phyloP scores from a whole-genome alignment of 2,113 vertebrate species.

The Pteropus alecto region DNA sequence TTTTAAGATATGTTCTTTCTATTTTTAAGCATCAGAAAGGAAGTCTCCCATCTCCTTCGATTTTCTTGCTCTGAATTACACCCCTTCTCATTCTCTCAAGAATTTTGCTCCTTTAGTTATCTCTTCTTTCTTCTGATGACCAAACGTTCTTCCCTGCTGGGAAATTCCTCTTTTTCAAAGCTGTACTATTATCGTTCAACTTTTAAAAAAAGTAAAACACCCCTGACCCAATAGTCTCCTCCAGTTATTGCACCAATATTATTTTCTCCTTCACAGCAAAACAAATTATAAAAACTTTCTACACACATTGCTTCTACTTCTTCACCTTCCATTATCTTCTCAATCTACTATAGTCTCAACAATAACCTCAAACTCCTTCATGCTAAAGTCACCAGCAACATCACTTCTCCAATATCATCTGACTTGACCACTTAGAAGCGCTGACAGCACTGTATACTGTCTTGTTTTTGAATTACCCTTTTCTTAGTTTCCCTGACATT shows the following conservation, averaged over 20 bases:
- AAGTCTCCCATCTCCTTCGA: background rate
- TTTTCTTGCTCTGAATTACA: background rate
- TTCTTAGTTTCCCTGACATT: background rate
- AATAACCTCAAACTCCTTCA: background rate
- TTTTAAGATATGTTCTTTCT: background rate
- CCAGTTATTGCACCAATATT: background rate
- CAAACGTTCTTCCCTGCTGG: background rate
- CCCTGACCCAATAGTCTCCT: background rate
- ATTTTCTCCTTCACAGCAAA: background rate
- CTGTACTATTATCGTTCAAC: background rate
- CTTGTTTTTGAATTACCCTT: background rate
- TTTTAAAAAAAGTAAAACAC: background rate
- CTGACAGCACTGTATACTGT: background rate
- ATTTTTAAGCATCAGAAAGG: background rate
- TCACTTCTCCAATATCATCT: background rate
- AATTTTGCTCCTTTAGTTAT: background rate
- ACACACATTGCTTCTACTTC: background rate
- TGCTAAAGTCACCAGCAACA: background rate
- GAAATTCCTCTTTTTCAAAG: background rate
- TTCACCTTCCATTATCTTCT: background rate
- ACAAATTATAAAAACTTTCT: background rate
- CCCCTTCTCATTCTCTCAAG: background rate
- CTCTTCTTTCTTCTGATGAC: background rate
- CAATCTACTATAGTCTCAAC: background rate
- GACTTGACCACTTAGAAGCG: background rate